Percentiles rank a stretch among this genome's conserved stretches.
phyloP scores from a whole-genome alignment of 2,888 invertebrate species.

The Seira ritae region DNA sequence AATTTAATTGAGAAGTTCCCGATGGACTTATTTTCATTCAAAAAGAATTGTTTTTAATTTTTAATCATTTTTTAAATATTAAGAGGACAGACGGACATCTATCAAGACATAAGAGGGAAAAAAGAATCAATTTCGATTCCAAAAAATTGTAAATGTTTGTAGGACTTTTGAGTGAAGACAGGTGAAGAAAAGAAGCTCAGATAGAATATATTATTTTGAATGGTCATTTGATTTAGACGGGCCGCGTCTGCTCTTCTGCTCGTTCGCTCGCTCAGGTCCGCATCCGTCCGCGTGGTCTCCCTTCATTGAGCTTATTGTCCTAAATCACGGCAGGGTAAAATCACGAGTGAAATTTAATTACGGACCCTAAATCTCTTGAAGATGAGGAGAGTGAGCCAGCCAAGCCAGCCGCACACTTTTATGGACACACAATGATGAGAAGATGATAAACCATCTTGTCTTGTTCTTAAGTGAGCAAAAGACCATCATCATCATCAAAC shows the following conservation, averaged over 20 bases:
- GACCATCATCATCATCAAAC: constrained; percentile 4
- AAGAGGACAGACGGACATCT: too few species aligned
- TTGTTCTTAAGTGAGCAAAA: constrained; percentile 8
- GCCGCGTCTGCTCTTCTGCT: too few species aligned
- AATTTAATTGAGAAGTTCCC: too few species aligned
- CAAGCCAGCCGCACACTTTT: constrained; percentile 24
- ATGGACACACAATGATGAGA: constrained; percentile 14
- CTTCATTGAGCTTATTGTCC: constrained; percentile 23
- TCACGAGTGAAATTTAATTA: constrained; percentile 50
- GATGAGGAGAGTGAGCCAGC: constrained; percentile 14
- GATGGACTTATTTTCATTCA: too few species aligned
- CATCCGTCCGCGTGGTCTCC: constrained; percentile 1
- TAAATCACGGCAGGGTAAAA: constrained; percentile 22
- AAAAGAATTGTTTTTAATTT: too few species aligned
- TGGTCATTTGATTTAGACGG: neutral
- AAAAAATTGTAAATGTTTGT: too few species aligned
- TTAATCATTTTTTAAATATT: too few species aligned
- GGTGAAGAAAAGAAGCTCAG: too few species aligned
- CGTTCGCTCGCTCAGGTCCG: neutral
- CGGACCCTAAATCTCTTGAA: constrained; percentile 25
- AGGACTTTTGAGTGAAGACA: too few species aligned
- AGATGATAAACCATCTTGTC: constrained; percentile 13
- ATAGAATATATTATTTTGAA: too few species aligned
- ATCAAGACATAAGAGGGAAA: too few species aligned
- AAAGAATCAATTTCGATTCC: too few species aligned